Evolutionary conservation across 1,140 invertebrate species (phyloP).

Genomic region (Saxidomus purpurata): DNA sequence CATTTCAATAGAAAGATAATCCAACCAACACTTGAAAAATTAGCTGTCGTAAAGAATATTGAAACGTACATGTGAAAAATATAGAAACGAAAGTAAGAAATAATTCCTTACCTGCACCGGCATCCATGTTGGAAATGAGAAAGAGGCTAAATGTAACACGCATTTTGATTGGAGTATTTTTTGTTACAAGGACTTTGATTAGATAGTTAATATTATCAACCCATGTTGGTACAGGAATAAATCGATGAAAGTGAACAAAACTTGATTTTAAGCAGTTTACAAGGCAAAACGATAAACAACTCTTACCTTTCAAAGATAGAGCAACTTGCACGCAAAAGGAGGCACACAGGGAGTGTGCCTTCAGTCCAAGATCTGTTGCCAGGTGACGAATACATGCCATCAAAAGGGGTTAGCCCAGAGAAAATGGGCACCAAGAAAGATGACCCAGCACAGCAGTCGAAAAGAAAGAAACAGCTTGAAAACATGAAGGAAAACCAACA

Average conservation of each 20-base stretch:
- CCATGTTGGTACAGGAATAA: background rate
- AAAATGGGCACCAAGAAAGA: background rate
- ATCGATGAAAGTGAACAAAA: background rate
- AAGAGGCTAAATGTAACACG: background rate
- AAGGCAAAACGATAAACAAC: background rate
- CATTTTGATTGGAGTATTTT: background rate
- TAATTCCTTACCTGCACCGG: constrained; percentile 30
- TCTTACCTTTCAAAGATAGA: constrained; percentile 54
- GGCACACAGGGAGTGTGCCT: constrained; percentile 60
- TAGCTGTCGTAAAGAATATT: too few relatives aligned
- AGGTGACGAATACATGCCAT: background rate
- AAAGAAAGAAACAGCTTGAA: constrained; percentile 51
- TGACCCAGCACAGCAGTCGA: constrained; percentile 35
- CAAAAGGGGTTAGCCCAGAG: background rate
- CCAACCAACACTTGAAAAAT: too few relatives aligned
- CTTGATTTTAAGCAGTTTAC: background rate
- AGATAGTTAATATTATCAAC: background rate
- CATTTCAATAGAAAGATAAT: too few relatives aligned
- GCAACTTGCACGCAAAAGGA: constrained; percentile 46
- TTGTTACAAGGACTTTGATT: background rate
- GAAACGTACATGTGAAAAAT: background rate
- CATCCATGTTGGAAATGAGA: constrained; percentile 46
- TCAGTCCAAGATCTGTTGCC: background rate
- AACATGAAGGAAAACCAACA: constrained; percentile 47
- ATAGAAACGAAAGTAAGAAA: too few relatives aligned